These are phyloP conservation scores for Nomada hirtipes DNA, from an alignment of 2,888 invertebrate genomes.

Conservation along the genomic window DNA sequence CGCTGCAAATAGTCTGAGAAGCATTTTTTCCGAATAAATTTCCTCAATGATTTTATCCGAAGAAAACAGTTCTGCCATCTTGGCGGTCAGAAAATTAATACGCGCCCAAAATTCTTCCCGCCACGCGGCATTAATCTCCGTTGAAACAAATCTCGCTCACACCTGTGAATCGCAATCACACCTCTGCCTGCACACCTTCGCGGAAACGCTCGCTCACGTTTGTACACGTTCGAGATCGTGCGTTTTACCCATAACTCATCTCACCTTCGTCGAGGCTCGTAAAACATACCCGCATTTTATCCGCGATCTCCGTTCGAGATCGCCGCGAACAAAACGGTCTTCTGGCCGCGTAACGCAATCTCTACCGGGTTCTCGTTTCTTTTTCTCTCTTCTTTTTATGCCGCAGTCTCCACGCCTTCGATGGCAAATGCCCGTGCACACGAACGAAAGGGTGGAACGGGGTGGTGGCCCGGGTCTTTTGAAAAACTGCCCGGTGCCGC, in stretches of 20 bases:
- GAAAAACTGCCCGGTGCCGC: conserved; percentile 30
- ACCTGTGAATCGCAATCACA: too few species aligned
- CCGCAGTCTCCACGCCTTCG: not conserved
- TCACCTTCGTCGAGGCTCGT: not conserved
- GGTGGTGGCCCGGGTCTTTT: conserved; percentile 15
- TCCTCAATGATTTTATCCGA: too few species aligned
- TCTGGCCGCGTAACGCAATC: not conserved
- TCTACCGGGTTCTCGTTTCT: not conserved
- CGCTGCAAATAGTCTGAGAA: too few species aligned
- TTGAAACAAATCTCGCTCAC: too few species aligned
- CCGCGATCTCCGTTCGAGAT: not conserved
- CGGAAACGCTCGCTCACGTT: too few species aligned
- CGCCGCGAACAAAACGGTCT: conserved; percentile 5
- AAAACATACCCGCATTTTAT: not conserved
- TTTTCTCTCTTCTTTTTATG: not conserved
- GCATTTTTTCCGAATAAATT: not conserved
- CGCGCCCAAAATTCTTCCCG: too few species aligned
- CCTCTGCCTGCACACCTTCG: too few species aligned
- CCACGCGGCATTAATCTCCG: too few species aligned
- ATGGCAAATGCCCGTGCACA: not conserved
- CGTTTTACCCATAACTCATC: not conserved
- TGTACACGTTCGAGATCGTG: not conserved
- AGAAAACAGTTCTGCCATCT: too few species aligned
- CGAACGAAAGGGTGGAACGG: not conserved
- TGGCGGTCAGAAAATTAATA: too few species aligned